Evolutionary conservation across 2,888 invertebrate genomes (phyloP).

Genomic region (Ryuthela nishihirai): DNA sequence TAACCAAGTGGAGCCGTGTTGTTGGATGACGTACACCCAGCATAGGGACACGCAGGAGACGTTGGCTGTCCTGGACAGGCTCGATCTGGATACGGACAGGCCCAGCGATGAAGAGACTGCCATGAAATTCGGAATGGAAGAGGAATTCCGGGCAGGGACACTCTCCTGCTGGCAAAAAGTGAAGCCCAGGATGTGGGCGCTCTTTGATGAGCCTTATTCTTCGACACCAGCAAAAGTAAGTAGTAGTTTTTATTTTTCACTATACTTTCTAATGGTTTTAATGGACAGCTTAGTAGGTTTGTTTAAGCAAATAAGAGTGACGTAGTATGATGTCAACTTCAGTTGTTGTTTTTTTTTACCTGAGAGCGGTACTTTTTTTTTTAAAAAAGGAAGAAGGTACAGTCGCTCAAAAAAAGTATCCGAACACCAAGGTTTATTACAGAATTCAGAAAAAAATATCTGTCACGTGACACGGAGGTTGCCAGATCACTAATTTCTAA

Average conservation of each 20-base stretch:
- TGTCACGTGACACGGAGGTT: too few relatives aligned
- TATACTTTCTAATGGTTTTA: too few relatives aligned
- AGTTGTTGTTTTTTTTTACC: too few relatives aligned
- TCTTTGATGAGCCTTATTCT: conserved; percentile 99
- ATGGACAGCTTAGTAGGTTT: too few relatives aligned
- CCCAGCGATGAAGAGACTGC: conserved; percentile 97
- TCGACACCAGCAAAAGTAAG: conserved; percentile 58
- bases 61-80: conserved; percentile 89
- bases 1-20: conserved; percentile 99
- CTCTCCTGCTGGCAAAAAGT: conserved; percentile 94
- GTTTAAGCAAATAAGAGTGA: too few relatives aligned
- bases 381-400: too few relatives aligned
- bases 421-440: too few relatives aligned
- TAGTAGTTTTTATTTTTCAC: background rate
- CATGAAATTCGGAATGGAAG: conserved; percentile 94
- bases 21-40: conserved; percentile 98
- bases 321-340: too few relatives aligned
- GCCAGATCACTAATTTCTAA: too few relatives aligned
- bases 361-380: too few relatives aligned
- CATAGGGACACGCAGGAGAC: conserved; percentile 99
- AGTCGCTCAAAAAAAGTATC: too few relatives aligned
- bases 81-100: conserved; percentile 97
- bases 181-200: conserved; percentile 97
- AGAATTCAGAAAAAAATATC: too few relatives aligned
- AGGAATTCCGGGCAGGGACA: conserved; percentile 85